These are phyloP conservation scores for Drosophila tripunctata DNA, from an alignment of 2,888 invertebrate genomes.

Conservation along the genomic window DNA sequence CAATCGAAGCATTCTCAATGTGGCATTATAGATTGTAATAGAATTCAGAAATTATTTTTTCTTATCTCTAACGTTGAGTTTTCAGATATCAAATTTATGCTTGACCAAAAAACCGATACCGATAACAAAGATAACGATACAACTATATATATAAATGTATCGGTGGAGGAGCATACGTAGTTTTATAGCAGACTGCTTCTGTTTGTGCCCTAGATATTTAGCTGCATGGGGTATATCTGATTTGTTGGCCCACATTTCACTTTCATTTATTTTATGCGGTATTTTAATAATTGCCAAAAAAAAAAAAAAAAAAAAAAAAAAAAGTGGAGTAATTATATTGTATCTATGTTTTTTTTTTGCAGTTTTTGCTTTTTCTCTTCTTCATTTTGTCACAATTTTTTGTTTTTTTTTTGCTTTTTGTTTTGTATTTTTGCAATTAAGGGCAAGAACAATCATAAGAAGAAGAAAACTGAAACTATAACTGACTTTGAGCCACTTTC, in stretches of 20 bases:
- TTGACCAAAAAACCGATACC: constrained; percentile 14
- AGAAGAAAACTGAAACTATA: neutral
- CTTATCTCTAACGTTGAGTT: neutral
- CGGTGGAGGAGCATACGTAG: too few relatives aligned
- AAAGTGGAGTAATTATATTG: constrained; percentile 24
- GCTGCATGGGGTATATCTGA: neutral
- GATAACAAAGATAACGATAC: neutral
- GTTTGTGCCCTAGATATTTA: neutral
- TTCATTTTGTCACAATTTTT: constrained; percentile 5
- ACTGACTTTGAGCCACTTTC: constrained; percentile 40
- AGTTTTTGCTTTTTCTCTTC: neutral
- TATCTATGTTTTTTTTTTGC: constrained; percentile 12
- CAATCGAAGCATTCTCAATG: constrained; percentile 11
- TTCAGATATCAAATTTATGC: constrained; percentile 6
- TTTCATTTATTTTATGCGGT: constrained; percentile 32
- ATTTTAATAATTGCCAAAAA: constrained; percentile 20
- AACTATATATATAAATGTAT: neutral
- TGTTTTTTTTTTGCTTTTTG: constrained; percentile 5
- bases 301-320: neutral
- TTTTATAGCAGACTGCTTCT: neutral
- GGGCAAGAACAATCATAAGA: constrained; percentile 31
- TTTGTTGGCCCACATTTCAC: constrained; percentile 42
- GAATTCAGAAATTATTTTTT: constrained; percentile 17
- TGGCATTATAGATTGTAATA: constrained; percentile 18
- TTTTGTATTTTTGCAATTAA: constrained; percentile 34